These are phyloP conservation scores for Hydractinia echinata DNA, from an alignment of 30 jellyfish, hydroid and myxozoan species.

Conservation along the genomic window DNA sequence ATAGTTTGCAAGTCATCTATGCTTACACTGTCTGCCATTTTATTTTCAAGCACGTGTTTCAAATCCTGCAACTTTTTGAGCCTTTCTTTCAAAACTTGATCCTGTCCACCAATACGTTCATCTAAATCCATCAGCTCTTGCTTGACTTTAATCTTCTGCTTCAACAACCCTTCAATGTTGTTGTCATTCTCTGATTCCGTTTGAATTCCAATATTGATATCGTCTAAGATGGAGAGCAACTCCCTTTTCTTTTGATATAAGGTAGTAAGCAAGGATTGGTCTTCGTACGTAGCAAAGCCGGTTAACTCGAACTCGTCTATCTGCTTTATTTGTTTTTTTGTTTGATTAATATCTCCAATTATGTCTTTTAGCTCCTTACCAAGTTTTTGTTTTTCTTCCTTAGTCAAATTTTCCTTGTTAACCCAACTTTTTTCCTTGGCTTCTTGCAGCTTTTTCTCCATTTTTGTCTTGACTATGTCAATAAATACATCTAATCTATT, in stretches of 20 bases:
- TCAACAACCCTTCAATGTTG: neutral
- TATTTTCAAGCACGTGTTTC: slow-evolving; percentile 33
- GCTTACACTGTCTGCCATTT: slow-evolving; percentile 10
- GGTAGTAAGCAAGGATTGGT: neutral
- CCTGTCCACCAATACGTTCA: slow-evolving; percentile 17
- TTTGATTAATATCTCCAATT: slow-evolving; percentile 23
- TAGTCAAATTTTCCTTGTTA: slow-evolving; percentile 12
- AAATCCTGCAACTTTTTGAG: slow-evolving; percentile 12
- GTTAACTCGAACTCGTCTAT: neutral
- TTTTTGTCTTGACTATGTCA: neutral
- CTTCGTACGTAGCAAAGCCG: slow-evolving; percentile 1
- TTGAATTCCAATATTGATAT: neutral
- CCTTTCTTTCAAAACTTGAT: slow-evolving; percentile 22
- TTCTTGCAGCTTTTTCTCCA: neutral
- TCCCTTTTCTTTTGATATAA: slow-evolving; percentile 22
- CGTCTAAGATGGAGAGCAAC: slow-evolving; percentile 2
- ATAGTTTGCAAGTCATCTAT: slow-evolving; percentile 1
- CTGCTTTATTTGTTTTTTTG: neutral
- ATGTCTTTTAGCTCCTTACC: slow-evolving; percentile 12
- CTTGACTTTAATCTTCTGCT: slow-evolving; percentile 12
- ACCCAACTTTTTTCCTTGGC: neutral
- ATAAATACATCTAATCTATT: neutral
- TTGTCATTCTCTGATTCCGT: neutral
- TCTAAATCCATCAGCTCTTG: slow-evolving; percentile 28
- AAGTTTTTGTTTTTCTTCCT: slow-evolving; percentile 25